Evolutionary conservation across 2,797 vertebrate species (phyloP).

Genomic region (Apodemus agrarius): DNA sequence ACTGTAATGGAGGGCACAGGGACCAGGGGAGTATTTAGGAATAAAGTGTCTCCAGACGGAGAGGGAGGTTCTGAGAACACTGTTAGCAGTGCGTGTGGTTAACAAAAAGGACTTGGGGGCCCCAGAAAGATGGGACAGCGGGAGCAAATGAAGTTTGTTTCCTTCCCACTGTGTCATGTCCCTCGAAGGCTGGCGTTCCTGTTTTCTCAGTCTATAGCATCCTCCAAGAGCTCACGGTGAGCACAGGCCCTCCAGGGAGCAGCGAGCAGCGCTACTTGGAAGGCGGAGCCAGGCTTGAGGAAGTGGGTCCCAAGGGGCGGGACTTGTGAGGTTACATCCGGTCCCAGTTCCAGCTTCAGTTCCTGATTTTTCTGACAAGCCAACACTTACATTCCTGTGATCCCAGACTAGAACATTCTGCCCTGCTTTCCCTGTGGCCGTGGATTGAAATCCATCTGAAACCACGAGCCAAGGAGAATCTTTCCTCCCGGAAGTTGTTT

Average conservation of each 20-base stretch:
- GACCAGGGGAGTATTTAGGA: neutral
- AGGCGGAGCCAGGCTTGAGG: neutral
- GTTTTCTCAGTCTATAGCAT: neutral
- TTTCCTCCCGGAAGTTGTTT: neutral
- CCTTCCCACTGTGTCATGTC: neutral
- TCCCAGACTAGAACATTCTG: neutral
- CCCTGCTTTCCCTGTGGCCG: neutral
- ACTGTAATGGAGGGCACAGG: neutral
- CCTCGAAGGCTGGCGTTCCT: neutral
- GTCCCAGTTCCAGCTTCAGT: neutral
- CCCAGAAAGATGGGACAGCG: neutral
- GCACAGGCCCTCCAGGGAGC: neutral
- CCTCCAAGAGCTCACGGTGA: neutral
- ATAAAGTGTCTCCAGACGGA: neutral
- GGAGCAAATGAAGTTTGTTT: neutral
- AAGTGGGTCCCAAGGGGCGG: neutral
- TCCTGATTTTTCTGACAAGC: neutral
- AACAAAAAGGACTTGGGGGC: neutral
- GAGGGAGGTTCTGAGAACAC: neutral
- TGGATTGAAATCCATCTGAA: neutral
- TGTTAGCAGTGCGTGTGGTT: neutral
- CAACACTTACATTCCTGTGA: no score
- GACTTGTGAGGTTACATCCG: neutral
- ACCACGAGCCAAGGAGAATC: neutral
- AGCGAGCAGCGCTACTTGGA: neutral